Percentiles rank a stretch among this genome's conserved stretches.
These are phyloP conservation scores for Calidris pygmaea DNA, from an alignment of 2,113 vertebrate genomes.

Conservation along the genomic window DNA sequence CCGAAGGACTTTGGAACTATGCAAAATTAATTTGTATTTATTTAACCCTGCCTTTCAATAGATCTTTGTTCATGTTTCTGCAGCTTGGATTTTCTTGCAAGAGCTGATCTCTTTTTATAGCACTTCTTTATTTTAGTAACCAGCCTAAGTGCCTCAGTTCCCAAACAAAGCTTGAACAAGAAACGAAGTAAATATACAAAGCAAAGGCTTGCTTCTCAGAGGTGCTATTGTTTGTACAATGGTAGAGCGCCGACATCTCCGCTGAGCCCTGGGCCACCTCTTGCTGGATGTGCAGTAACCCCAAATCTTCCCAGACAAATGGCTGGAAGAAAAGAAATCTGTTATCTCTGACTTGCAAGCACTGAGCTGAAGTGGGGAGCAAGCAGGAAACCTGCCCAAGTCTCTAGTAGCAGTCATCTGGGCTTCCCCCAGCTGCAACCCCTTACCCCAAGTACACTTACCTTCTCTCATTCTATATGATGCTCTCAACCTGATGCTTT, in stretches of 20 bases:
- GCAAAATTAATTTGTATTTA: constrained; percentile 67
- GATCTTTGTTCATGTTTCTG: constrained; percentile 53
- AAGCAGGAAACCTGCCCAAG: constrained; percentile 10
- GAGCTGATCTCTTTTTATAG: constrained; percentile 51
- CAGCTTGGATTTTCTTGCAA: constrained; percentile 38
- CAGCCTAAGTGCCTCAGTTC: constrained; percentile 50
- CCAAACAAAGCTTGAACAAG: constrained; percentile 58
- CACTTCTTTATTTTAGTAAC: constrained; percentile 56
- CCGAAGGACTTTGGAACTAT: constrained; percentile 50
- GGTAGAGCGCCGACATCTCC: not conserved
- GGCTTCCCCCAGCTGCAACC: not conserved
- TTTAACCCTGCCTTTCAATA: constrained; percentile 62
- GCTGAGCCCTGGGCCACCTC: constrained; percentile 42
- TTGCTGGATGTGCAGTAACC: constrained; percentile 46
- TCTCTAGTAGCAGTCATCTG: not conserved
- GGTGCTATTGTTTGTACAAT: constrained; percentile 66
- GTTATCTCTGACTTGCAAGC: constrained; percentile 36
- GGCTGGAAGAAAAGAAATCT: constrained; percentile 49
- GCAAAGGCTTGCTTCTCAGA: constrained; percentile 52
- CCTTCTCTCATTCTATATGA: not conserved
- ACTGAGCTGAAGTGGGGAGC: not conserved
- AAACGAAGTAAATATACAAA: constrained; percentile 61
- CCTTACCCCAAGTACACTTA: not conserved
- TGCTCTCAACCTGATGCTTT: not conserved
- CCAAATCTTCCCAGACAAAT: constrained; percentile 54